These are phyloP conservation scores for Rhipidura dahli DNA, from an alignment of 2,113 vertebrate species.

Conservation along the genomic window DNA sequence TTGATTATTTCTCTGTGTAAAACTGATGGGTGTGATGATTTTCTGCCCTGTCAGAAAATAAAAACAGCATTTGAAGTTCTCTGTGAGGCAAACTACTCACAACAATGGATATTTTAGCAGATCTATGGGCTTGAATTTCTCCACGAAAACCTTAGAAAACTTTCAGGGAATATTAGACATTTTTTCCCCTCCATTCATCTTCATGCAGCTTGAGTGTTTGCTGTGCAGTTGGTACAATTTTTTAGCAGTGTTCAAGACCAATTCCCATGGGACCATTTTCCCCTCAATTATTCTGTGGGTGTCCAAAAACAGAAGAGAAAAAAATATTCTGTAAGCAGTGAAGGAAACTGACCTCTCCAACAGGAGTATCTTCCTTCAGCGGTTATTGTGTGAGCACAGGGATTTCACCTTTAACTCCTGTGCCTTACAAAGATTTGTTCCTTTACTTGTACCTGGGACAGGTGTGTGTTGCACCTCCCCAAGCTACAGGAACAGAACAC, in stretches of 20 bases:
- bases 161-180: neutral
- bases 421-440: neutral
- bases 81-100: neutral
- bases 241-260: neutral
- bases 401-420: neutral
- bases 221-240: neutral
- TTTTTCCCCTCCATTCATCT: neutral
- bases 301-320: neutral
- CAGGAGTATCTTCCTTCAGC: neutral
- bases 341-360: neutral
- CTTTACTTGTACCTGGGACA: neutral
- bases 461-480: neutral
- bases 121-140: neutral
- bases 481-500: neutral
- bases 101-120: neutral
- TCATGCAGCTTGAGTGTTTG: neutral
- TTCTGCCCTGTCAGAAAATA: neutral
- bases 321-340: neutral
- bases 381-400: neutral
- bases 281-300: neutral
- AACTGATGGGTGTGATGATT: neutral
- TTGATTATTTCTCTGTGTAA: constrained; percentile 7
- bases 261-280: neutral
- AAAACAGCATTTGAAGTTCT: constrained; percentile 5
- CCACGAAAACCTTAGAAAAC: neutral